Evolutionary conservation across 2,888 invertebrate species (phyloP), one percentile per base, ranked within the genome.

Genomic region (Leptopilina syphax): DNA sequence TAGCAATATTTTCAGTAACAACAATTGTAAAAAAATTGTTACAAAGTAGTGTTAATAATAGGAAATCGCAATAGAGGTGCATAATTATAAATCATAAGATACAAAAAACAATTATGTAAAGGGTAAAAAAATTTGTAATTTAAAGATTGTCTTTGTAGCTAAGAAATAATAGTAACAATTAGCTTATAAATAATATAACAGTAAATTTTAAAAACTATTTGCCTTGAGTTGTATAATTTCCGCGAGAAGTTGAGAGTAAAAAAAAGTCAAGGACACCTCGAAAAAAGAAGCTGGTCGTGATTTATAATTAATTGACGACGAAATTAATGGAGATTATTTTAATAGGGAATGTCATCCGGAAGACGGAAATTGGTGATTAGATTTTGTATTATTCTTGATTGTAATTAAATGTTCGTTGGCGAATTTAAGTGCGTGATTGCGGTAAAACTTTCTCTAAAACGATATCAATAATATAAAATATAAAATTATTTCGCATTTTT

Each of bases 301-400:
- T 44, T 47, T 67, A 9, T 9, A 44, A 67, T 67, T 18, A 60
- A 57, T 54, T 73, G 13, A 4, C 6, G 54, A 57, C 13, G 18
- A 34, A 34, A 5, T 73, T 57, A 50, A 50, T 50, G 9, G n/a
- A 57, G n/a, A n/a, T 73, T 54, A 2, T 57, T 50, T 50, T 73
- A 57, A 60, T 8, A 70, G 12, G 34, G 34, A 54, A 73, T 73
- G 57, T 27, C 54, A 73, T 73, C 78, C 68, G 80, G 78, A 80
- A 83, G 77, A 76, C 77, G 80, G 79, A 82, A 79, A 68, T 67
- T 54, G 47, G 13, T 44, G 13, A 41, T 47, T 27, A 70, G 34
- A 73, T 50, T 63, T 63, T 12, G 24, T 24, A 6, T 44, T 34
- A 34, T 47, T 9, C 54, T 73, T 73, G 73, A 73, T 47, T 60